Conservation (phyloP, 2,113 vertebrate species). For the Corapipo altera region DNA sequence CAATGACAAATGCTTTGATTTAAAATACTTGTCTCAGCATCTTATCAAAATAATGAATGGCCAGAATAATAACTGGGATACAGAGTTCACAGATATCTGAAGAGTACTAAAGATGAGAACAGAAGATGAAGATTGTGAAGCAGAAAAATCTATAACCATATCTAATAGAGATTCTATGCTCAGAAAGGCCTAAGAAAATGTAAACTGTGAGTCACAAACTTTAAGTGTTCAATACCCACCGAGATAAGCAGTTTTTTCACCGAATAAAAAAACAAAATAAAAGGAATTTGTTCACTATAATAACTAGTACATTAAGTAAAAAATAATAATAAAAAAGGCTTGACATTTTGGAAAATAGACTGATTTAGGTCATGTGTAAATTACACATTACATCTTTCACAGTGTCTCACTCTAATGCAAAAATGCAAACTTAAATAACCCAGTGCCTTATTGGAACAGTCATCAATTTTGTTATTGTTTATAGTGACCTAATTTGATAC, state of each 20-base stretch:
- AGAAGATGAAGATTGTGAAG: background rate
- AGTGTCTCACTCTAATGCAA: conserved; percentile 21
- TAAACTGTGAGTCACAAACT: background rate
- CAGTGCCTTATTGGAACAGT: conserved; percentile 16
- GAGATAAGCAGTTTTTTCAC: background rate
- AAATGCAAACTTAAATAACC: conserved; percentile 43
- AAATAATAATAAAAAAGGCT: background rate
- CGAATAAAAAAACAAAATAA: background rate
- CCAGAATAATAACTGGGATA: background rate
- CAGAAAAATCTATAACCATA: background rate
- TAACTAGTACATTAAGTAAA: background rate
- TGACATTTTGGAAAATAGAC: background rate
- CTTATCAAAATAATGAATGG: background rate
- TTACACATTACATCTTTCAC: conserved; percentile 20
- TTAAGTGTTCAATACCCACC: background rate
- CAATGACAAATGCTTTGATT: background rate
- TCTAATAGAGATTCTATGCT: background rate
- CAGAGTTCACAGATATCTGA: background rate
- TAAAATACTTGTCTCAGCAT: background rate
- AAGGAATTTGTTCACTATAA: background rate
- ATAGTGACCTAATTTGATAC: conserved; percentile 1
- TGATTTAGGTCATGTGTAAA: conserved; percentile 39
- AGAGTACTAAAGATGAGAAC: background rate
- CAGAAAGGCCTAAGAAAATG: background rate
- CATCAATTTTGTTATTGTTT: conserved; percentile 49